phyloP scores from a whole-genome alignment of 2,888 invertebrate species.

The Eumacrocentrus americanus region DNA sequence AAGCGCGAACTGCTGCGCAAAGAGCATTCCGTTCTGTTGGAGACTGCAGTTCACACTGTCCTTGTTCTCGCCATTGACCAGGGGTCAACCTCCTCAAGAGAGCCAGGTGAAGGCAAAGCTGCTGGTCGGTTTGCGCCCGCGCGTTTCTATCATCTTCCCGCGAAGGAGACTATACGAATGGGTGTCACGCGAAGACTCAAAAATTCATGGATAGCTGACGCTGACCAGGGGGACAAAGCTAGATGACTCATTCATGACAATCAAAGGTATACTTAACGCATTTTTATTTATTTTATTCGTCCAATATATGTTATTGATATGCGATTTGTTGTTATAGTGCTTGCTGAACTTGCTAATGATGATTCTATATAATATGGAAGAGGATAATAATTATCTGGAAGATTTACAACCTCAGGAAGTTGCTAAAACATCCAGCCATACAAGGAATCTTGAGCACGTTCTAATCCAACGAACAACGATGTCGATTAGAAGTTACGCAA shows the following conservation, averaged over 20 bases:
- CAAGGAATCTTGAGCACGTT: neutral
- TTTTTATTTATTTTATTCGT: neutral
- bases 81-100: conserved; percentile 55
- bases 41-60: conserved; percentile 44
- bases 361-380: neutral
- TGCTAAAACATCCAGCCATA: neutral
- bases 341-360: neutral
- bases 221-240: neutral
- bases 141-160: neutral
- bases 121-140: conserved; percentile 36
- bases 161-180: too few species aligned
- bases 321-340: neutral
- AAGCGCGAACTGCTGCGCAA: conserved; percentile 55
- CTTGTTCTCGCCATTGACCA: conserved; percentile 54
- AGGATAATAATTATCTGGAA: neutral
- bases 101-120: conserved; percentile 13
- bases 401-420: neutral
- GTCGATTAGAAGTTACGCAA: neutral
- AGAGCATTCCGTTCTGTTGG: conserved; percentile 47
- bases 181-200: conserved; percentile 14
- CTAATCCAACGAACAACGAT: neutral
- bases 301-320: neutral
- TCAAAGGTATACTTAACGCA: neutral
- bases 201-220: neutral
- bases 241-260: neutral